Evolutionary conservation across 2,888 invertebrate genomes (phyloP).

Genomic region (Lithophane leautieri): DNA sequence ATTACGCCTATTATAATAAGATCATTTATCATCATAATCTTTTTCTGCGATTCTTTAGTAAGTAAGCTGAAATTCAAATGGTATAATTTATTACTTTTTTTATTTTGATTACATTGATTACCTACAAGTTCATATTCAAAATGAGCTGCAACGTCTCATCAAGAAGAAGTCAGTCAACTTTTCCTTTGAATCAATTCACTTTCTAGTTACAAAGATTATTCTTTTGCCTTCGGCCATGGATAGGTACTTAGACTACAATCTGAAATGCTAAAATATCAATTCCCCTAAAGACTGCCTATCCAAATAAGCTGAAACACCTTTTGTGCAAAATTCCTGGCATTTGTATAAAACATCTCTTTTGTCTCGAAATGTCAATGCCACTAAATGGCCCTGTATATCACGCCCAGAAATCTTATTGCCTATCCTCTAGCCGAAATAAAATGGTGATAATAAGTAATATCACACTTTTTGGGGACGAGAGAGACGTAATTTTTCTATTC

Average conservation of each 20-base stretch:
- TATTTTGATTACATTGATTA: background rate
- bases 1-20: conserved; percentile 16
- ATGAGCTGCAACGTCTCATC: background rate
- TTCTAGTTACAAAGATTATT: background rate
- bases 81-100: conserved; percentile 4
- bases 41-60: background rate
- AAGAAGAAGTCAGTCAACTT: background rate
- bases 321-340: conserved; percentile 42
- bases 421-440: conserved; percentile 46
- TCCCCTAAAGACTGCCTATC: conserved; percentile 17
- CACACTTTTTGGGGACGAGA: conserved; percentile 8
- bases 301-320: conserved; percentile 38
- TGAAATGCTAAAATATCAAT: conserved; percentile 30
- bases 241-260: background rate
- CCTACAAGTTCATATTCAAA: background rate
- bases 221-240: background rate
- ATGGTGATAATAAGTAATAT: conserved; percentile 41
- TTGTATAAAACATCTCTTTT: conserved; percentile 48
- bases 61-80: conserved; percentile 1
- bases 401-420: conserved; percentile 39
- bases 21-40: conserved; percentile 39
- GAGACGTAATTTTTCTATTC: conserved; percentile 50
- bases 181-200: background rate
- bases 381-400: conserved; percentile 53
- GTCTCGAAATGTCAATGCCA: conserved; percentile 61